Evolutionary conservation across 2,888 invertebrate genomes (phyloP).

Genomic region (Zhengitettix transpicula): DNA sequence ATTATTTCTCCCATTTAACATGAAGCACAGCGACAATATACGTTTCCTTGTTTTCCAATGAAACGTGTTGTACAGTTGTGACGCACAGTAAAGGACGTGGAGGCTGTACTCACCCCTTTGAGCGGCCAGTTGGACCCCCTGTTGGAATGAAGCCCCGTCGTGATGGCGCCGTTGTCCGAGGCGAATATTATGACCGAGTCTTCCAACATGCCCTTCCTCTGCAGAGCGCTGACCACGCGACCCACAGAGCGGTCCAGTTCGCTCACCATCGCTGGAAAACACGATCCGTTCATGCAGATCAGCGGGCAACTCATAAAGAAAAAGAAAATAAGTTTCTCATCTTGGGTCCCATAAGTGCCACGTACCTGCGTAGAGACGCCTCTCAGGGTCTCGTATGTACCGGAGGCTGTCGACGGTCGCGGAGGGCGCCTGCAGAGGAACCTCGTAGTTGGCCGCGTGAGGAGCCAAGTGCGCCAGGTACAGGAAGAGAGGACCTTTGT

Average conservation of each 20-base stretch:
- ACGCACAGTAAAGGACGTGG: constrained; percentile 24
- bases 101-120: constrained; percentile 40
- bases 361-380: constrained; percentile 56
- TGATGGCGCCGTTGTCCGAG: constrained; percentile 77
- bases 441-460: constrained; percentile 30
- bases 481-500: constrained; percentile 31
- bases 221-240: constrained; percentile 48
- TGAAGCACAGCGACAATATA: no score
- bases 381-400: constrained; percentile 46
- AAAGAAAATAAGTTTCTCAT: no score
- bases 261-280: constrained; percentile 57
- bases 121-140: constrained; percentile 64
- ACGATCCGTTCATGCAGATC: no score
- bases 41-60: no score
- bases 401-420: constrained; percentile 47
- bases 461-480: constrained; percentile 36
- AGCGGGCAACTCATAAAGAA: no score
- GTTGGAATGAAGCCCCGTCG: constrained; percentile 50
- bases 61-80: no score
- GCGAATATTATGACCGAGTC: constrained; percentile 73
- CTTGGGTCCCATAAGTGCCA: not conserved
- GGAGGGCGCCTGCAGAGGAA: constrained; percentile 32
- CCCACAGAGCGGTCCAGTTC: constrained; percentile 75
- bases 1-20: no score
- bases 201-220: constrained; percentile 47